Percentiles rank a stretch among this genome's conserved stretches.
Evolutionary conservation across 2,797 vertebrate genomes (phyloP).

Genomic region (Phalanger gymnotis): DNA sequence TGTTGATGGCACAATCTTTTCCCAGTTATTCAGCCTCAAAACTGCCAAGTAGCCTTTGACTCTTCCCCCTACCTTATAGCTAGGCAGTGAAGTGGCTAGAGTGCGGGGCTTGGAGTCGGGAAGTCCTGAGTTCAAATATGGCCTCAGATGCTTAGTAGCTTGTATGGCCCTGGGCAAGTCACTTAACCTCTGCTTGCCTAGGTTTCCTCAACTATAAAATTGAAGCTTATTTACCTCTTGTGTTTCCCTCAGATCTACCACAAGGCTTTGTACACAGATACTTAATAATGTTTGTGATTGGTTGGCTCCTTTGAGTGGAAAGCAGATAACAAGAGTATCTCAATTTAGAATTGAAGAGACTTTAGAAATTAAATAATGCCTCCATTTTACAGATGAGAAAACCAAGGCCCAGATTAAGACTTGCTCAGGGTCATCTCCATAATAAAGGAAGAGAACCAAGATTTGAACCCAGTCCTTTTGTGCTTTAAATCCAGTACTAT

Average conservation of each 20-base stretch:
- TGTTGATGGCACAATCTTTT: neutral
- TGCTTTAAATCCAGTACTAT: neutral
- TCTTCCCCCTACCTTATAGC: neutral
- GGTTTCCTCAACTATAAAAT: neutral
- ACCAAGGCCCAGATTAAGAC: neutral
- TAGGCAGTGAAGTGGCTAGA: neutral
- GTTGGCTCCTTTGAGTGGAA: neutral
- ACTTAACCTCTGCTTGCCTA: neutral
- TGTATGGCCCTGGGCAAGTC: neutral
- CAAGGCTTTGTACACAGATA: neutral
- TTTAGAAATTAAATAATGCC: neutral
- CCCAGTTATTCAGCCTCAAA: neutral
- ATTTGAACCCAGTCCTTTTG: neutral
- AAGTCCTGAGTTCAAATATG: neutral
- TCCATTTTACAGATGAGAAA: neutral
- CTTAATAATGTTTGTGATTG: neutral
- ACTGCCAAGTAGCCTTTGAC: neutral
- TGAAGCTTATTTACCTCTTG: neutral
- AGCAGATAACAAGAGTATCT: neutral
- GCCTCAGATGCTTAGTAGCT: neutral
- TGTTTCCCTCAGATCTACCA: neutral
- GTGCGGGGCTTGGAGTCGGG: neutral
- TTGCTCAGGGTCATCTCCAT: neutral
- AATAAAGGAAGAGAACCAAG: neutral
- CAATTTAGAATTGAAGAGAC: neutral